phyloP scores from a whole-genome alignment of 2,113 vertebrate genomes.

The Caranx ignobilis region DNA sequence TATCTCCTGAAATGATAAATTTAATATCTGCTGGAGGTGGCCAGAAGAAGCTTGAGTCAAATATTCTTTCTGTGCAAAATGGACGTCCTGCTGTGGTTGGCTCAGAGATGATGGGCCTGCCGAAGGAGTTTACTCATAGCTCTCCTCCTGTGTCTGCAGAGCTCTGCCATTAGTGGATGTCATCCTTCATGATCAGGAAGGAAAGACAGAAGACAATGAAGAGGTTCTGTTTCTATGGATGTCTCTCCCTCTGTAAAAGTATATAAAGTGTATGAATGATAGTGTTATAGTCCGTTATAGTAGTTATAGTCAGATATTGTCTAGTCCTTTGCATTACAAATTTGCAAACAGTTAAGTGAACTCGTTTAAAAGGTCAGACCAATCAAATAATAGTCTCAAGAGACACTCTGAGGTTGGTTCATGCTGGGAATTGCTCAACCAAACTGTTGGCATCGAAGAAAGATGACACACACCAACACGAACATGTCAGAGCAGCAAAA shows the following conservation, averaged over 20 bases:
- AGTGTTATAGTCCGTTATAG: no score
- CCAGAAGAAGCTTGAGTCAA: not conserved
- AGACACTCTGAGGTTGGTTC: not conserved
- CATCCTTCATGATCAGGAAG: not conserved
- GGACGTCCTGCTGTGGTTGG: not conserved
- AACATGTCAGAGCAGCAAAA: constrained; percentile 30
- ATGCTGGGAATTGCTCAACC: not conserved
- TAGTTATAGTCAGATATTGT: no score
- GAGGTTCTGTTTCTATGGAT: not conserved
- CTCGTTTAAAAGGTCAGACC: constrained; percentile 16
- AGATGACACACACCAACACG: constrained; percentile 15
- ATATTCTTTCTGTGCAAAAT: not conserved
- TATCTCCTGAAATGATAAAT: not conserved
- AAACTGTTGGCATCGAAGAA: constrained; percentile 2
- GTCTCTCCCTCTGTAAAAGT: not conserved
- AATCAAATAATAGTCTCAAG: not conserved
- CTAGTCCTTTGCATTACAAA: no score
- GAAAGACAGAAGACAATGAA: no score
- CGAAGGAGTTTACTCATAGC: not conserved
- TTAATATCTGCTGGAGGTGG: not conserved
- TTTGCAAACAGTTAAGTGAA: constrained; percentile 1
- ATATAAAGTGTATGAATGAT: not conserved
- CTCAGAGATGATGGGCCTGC: not conserved
- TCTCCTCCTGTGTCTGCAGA: not conserved
- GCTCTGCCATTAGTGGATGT: constrained; percentile 23